Evolutionary conservation across 2,888 invertebrate genomes (phyloP), one percentile per base, ranked within the genome.

Genomic region (Meganola albula): DNA sequence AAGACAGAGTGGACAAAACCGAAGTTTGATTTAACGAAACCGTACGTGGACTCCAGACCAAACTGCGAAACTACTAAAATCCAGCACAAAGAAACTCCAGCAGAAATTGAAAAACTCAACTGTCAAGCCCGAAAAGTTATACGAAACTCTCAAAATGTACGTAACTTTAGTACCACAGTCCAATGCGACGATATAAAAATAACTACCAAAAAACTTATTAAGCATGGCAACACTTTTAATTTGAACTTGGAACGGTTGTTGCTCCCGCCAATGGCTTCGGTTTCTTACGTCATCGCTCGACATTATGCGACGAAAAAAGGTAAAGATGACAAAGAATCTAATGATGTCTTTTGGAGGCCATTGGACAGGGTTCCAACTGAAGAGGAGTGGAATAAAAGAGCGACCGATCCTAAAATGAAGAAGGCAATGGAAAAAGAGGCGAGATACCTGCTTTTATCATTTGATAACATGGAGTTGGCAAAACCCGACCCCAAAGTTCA

Each of bases 1-100:
- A 51, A 32, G 37, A 54, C 52, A 0, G 46, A 48, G 37, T 54
- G 53, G 54, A 37, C 31, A 0, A 54, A 54, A 6, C 53, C 53
- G 0, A 45, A 45, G 21, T 54, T 37, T 14, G 33, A 37, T 8
- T 26, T 35, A 1, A 36, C n/a, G 7, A 54, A 48, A 10, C 45
- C 53, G 0, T 45, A 41, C 16, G 25, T 10, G 0, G 29, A 18
- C 2, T 8, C 24, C 3, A 48, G 41, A 8, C 30, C 21, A 2
- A 12, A 30, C 0, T 9, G 22, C 1, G 23, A 24, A 4, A 1
- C 8, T 9, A 16, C 16, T 16, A 5, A 5, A 16, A 16, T 16
- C 16, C 16, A n/a, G n/a, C n/a, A n/a, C n/a, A n/a, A n/a, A n/a
- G n/a, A n/a, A n/a, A n/a, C n/a, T n/a, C n/a, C n/a, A n/a, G n/a